Percentiles rank a stretch among this genome's conserved stretches.
Conservation (phyloP, 2,113 vertebrate species). For the Coreoperca whiteheadi region DNA sequence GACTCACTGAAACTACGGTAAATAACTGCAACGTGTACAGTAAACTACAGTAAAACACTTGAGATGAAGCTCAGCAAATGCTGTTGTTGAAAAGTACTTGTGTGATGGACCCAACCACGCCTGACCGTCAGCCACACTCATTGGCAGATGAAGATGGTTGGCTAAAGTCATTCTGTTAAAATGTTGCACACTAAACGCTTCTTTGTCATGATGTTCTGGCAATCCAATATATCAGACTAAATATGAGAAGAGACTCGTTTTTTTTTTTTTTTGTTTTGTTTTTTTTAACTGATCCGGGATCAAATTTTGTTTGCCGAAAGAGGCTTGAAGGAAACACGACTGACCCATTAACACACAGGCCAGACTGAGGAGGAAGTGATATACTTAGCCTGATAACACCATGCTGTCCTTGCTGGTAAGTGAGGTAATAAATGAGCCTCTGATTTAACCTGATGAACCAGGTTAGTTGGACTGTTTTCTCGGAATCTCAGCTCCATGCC, state of each 20-base stretch:
- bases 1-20: neutral
- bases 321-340: neutral
- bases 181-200: neutral
- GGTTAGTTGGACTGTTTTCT: slow-evolving; percentile 42
- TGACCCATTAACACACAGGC: neutral
- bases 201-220: neutral
- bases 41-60: too few relatives aligned
- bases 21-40: too few relatives aligned
- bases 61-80: neutral
- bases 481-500: slow-evolving; percentile 31
- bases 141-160: too few relatives aligned
- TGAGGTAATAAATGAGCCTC: slow-evolving; percentile 30
- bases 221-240: neutral
- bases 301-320: neutral
- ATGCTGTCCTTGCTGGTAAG: neutral
- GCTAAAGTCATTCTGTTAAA: too few relatives aligned
- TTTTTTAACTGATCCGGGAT: neutral
- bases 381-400: neutral
- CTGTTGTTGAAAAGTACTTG: neutral
- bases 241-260: neutral
- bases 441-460: slow-evolving; percentile 43
- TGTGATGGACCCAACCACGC: neutral
- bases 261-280: too few relatives aligned
- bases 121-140: neutral
- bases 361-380: neutral